These are phyloP conservation scores for Cyanoderma ruficeps DNA, from an alignment of 2,113 vertebrate species.

Conservation along the genomic window DNA sequence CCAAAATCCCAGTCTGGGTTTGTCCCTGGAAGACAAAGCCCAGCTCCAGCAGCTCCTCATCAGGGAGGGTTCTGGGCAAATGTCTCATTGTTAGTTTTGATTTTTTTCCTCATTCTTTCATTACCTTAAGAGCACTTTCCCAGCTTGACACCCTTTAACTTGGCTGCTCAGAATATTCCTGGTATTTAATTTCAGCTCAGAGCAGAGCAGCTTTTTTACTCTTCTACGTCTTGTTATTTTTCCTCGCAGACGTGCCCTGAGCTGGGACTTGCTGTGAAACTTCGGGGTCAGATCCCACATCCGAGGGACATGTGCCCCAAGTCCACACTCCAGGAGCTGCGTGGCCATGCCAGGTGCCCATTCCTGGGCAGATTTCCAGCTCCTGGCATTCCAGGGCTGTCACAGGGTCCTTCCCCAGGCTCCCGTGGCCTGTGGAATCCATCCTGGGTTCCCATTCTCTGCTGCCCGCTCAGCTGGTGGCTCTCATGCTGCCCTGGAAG, in stretches of 20 bases:
- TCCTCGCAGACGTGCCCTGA: background rate
- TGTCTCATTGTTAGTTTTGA: background rate
- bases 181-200: background rate
- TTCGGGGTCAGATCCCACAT: background rate
- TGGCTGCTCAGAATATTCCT: background rate
- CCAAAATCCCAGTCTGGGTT: background rate
- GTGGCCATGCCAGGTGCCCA: background rate
- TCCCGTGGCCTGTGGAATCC: background rate
- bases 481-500: accelerated
- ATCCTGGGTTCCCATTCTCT: background rate
- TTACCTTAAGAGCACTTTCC: conserved; percentile 17
- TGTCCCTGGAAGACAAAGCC: background rate
- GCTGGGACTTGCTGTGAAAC: background rate
- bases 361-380: background rate
- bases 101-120: background rate
- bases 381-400: background rate
- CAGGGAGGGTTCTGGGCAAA: background rate
- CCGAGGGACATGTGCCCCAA: accelerated
- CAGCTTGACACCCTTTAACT: background rate
- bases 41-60: background rate
- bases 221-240: background rate
- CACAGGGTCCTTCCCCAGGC: background rate
- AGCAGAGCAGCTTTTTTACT: background rate
- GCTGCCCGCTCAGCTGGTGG: background rate
- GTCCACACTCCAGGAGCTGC: accelerated